Conservation (phyloP, 1,140 invertebrate species). For the Orius insidiosus region DNA sequence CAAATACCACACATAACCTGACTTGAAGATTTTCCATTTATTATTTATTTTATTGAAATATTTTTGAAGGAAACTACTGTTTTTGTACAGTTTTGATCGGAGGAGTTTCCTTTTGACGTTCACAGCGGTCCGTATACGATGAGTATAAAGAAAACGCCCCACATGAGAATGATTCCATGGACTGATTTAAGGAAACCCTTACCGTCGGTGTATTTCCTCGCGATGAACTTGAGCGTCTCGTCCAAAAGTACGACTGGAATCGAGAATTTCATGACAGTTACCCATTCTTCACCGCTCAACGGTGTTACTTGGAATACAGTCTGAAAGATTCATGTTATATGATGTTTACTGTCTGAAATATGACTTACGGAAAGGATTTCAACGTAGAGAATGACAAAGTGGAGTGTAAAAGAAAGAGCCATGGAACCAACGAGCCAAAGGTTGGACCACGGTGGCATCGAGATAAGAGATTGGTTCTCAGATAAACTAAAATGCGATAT, state of each 20-base stretch:
- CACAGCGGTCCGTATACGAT: slow-evolving; percentile 25
- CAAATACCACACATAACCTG: slow-evolving; percentile 8
- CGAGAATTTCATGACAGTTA: slow-evolving; percentile 99
- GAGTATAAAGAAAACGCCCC: slow-evolving; percentile 73
- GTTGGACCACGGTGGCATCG: slow-evolving; percentile 99
- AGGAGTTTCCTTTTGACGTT: slow-evolving; percentile 8
- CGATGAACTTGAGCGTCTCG: slow-evolving; percentile 97
- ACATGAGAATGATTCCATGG: slow-evolving; percentile 79
- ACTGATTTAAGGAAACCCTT: slow-evolving; percentile 54
- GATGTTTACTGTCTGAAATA: slow-evolving; percentile 2
- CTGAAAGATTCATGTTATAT: slow-evolving; percentile 35
- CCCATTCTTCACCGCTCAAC: slow-evolving; percentile 83
- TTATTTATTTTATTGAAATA: not conserved
- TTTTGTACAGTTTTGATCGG: not conserved
- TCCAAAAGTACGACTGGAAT: slow-evolving; percentile 97
- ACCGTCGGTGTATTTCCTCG: slow-evolving; percentile 95
- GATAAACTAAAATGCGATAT: slow-evolving; percentile 59
- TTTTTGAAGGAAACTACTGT: not conserved
- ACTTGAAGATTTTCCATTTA: not conserved
- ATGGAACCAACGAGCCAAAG: slow-evolving; percentile 97
- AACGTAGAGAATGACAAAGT: slow-evolving; percentile 98
- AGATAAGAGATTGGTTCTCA: slow-evolving; percentile 95
- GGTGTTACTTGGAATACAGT: slow-evolving; percentile 99
- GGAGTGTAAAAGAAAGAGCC: slow-evolving; percentile 95
- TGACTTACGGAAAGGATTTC: slow-evolving; percentile 92